phyloP scores from a whole-genome alignment of 1,140 invertebrate genomes.

The Drosophila trapezifrons region DNA sequence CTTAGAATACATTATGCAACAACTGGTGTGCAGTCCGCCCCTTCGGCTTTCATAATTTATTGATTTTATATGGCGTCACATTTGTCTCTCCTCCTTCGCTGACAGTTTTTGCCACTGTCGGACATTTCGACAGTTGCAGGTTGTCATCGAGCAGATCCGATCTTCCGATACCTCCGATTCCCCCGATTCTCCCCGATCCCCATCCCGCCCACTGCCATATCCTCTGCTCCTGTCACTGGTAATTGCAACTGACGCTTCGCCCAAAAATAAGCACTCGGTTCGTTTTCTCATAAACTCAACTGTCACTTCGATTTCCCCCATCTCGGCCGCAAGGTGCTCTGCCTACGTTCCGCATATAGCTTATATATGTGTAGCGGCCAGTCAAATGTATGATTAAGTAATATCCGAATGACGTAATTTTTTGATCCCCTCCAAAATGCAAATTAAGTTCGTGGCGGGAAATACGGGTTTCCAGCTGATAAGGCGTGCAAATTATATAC shows the following conservation, averaged over 20 bases:
- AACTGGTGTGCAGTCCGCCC: slow-evolving; percentile 13
- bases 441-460: slow-evolving; percentile 58
- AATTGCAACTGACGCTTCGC: slow-evolving; percentile 81
- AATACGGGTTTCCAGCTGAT: slow-evolving; percentile 44
- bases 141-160: slow-evolving; percentile 53
- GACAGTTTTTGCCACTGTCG: slow-evolving; percentile 79
- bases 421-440: slow-evolving; percentile 33
- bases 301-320: slow-evolving; percentile 77
- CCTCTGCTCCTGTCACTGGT: slow-evolving; percentile 63
- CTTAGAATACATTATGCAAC: slow-evolving; percentile 81
- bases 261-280: slow-evolving; percentile 60
- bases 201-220: slow-evolving; percentile 8
- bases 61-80: slow-evolving; percentile 83
- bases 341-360: slow-evolving; percentile 3
- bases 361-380: slow-evolving; percentile 2
- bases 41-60: slow-evolving; percentile 73
- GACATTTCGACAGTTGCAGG: slow-evolving; percentile 79
- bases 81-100: slow-evolving; percentile 73
- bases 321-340: slow-evolving; percentile 62
- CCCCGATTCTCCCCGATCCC: not conserved
- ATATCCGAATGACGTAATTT: slow-evolving; percentile 56
- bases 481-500: slow-evolving; percentile 48
- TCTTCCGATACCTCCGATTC: slow-evolving; percentile 1
- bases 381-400: slow-evolving; percentile 71
- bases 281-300: slow-evolving; percentile 62